phyloP scores from a whole-genome alignment of 2,113 vertebrate genomes.

The Bucco capensis region DNA sequence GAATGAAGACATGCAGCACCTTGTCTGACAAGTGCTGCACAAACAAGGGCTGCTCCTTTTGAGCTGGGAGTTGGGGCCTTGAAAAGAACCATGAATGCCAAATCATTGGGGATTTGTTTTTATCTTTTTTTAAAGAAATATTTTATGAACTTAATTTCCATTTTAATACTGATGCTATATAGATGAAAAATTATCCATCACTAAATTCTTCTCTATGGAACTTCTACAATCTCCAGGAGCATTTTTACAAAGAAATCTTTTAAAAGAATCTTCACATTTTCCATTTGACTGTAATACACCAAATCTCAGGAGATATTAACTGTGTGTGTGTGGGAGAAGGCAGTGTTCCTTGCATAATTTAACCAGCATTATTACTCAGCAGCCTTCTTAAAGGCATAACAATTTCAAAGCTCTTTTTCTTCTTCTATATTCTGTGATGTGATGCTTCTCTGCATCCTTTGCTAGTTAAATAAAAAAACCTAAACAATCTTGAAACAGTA shows the following conservation, averaged over 20 bases:
- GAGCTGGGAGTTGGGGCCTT: neutral
- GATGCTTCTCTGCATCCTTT: constrained; percentile 28
- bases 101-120: neutral
- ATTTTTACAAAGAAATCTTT: constrained; percentile 1
- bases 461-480: constrained; percentile 34
- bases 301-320: constrained; percentile 40
- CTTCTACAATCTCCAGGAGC: neutral
- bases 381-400: constrained; percentile 45
- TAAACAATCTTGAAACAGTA: neutral
- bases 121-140: neutral
- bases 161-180: neutral
- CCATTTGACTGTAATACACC: neutral
- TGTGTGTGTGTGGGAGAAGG: constrained; percentile 40
- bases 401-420: constrained; percentile 37
- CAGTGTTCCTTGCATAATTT: constrained; percentile 56
- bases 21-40: neutral
- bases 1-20: neutral
- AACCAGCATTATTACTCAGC: constrained; percentile 45
- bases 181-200: neutral
- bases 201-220: constrained; percentile 2
- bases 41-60: neutral
- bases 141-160: constrained; percentile 8
- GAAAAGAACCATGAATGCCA: neutral
- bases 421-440: constrained; percentile 1
- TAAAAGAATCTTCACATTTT: neutral